Base-by-base conservation (phyloP, 1,140 invertebrate genomes). In the Lasioglossum albipes region DNA sequence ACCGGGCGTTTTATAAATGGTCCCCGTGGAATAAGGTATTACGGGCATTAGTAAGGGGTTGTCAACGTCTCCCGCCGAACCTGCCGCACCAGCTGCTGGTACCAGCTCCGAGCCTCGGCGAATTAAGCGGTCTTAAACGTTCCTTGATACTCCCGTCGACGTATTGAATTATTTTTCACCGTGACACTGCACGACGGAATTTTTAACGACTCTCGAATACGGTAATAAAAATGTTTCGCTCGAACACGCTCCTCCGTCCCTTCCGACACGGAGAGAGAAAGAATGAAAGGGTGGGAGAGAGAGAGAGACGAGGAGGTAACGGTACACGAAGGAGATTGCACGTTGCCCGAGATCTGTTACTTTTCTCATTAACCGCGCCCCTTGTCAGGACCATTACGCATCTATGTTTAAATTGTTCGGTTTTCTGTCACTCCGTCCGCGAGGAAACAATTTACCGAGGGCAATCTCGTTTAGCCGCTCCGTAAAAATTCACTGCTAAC, bases 61-160 rank as follows among this genome's bases (percentile, higher is more conserved):
- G 88, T 89, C 88, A 85, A 81, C 88, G 79, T 85, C 76, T 77
- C 69, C 71, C 57, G 76, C 79, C 71, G 42, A 78, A 82, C 81
- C 77, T 81, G 78, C 86, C 62, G 73, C 78, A 49, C 69, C 84
- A 78, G 84, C 82, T 84, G 79, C 82, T 70, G 78, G 75, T 79
- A 75, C 84, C 81, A 7, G 81, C 69, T 72, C 66, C 75, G 78
- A 62, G 73, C 20, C 74, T 79, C 78, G 36, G 68, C 74, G 85
- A 89, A 90, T 89, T 87, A 86, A 88, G 87, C 84, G 86, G 76
- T 88, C 88, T 87, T 88, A 88, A 89, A 84, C 80, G 87, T 67
- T 84, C 87, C 89, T 90, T 90, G 89, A 90, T 88, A 88, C 71
- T 65, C 82, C 87, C 87, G 88, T 89, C 87, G 76, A 87, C 85